Conservation (phyloP, 2,797 vertebrate species). For the Phaenicophaeus curvirostris region DNA sequence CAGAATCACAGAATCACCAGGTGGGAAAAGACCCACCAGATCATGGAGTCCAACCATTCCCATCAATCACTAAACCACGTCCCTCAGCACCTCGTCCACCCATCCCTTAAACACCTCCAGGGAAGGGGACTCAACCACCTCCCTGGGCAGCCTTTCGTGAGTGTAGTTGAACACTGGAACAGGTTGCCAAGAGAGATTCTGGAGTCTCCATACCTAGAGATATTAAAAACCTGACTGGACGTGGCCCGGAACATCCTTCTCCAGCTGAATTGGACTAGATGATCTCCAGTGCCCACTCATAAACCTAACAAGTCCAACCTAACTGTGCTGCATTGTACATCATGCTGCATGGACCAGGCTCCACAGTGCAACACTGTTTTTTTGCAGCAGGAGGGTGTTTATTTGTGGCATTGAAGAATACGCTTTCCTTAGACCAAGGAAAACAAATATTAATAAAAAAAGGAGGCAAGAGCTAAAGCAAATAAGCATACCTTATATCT, state of each 20-base stretch:
- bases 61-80: too few species aligned
- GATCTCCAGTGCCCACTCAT: background rate
- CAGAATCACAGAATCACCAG: too few species aligned
- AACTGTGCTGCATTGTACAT: background rate
- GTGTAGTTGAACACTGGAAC: accelerated
- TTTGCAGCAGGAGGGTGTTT: background rate
- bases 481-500: background rate
- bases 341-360: background rate
- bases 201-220: background rate
- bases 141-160: too few species aligned
- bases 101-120: too few species aligned
- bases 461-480: background rate
- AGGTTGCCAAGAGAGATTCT: accelerated
- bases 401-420: background rate
- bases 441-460: background rate
- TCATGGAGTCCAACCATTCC: too few species aligned
- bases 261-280: background rate
- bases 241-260: background rate
- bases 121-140: too few species aligned
- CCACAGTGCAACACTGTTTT: background rate
- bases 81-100: too few species aligned
- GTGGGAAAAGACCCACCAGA: too few species aligned
- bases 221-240: background rate
- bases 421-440: background rate
- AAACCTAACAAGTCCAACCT: background rate